phyloP scores from a whole-genome alignment of 2,888 invertebrate species.

The Capitulum mitella region DNA sequence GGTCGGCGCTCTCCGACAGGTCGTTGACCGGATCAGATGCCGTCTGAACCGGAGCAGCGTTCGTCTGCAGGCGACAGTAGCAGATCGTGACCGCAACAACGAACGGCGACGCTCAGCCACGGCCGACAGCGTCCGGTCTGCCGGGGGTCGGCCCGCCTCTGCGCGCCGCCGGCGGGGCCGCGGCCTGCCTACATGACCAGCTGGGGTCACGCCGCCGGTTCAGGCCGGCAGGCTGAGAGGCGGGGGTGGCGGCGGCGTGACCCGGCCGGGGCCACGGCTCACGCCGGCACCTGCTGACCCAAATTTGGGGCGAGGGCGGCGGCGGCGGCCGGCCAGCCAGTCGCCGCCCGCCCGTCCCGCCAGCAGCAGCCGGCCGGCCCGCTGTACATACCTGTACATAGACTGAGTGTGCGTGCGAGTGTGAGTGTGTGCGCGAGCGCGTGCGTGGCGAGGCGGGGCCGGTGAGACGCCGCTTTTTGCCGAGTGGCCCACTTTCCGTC shows the following conservation, averaged over 20 bases:
- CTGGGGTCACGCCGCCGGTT: background rate
- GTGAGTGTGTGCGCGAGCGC: background rate
- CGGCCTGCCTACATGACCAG: background rate
- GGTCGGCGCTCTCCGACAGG: too few species aligned
- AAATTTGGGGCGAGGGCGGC: constrained; percentile 7
- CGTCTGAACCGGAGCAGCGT: too few species aligned
- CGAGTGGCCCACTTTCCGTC: background rate
- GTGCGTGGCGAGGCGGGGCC: background rate
- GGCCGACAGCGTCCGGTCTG: background rate
- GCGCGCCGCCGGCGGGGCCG: background rate
- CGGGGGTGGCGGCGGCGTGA: background rate
- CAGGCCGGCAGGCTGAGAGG: background rate
- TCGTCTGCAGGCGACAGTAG: too few species aligned
- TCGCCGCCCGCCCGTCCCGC: background rate
- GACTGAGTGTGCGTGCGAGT: background rate
- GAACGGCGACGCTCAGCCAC: background rate
- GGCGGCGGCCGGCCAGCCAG: background rate
- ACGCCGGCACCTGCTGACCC: constrained; percentile 8
- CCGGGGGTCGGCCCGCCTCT: background rate
- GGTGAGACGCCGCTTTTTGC: background rate
- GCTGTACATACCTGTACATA: background rate
- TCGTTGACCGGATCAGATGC: too few species aligned
- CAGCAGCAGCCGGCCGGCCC: background rate
- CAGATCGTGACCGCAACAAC: background rate
- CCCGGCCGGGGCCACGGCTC: background rate